These are phyloP conservation scores for Verasper variegatus DNA, from an alignment of 2,113 vertebrate genomes.

Conservation along the genomic window DNA sequence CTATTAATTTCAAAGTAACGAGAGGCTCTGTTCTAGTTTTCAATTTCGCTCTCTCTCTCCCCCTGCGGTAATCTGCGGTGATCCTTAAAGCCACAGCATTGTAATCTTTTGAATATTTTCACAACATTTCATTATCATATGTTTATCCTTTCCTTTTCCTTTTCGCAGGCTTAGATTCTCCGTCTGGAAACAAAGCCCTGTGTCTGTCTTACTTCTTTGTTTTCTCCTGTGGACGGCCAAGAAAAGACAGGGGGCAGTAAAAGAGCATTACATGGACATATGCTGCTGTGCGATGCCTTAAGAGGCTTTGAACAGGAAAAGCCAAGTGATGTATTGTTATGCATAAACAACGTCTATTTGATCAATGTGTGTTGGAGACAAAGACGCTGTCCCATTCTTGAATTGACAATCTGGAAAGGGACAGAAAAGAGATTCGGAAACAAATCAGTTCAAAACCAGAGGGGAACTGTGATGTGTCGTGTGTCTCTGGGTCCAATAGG, in stretches of 20 bases:
- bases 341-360: conserved; percentile 34
- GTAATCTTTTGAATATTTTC: conserved; percentile 76
- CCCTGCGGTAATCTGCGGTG: conserved; percentile 8
- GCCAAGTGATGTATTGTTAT: not conserved
- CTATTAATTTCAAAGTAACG: not conserved
- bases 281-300: not conserved
- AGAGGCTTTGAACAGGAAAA: conserved; percentile 54
- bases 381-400: not conserved
- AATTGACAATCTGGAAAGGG: not conserved
- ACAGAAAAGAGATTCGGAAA: too few species aligned
- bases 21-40: too few species aligned
- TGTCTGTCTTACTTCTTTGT: not conserved
- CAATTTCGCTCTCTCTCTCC: not conserved
- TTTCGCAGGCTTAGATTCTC: conserved; percentile 44
- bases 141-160: conserved; percentile 78
- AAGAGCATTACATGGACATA: conserved; percentile 30
- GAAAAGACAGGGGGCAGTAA: conserved; percentile 63
- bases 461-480: too few species aligned
- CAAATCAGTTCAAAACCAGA: too few species aligned
- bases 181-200: conserved; percentile 7
- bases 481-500: too few species aligned
- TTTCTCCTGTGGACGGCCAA: not conserved
- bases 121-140: conserved; percentile 77
- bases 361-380: conserved; percentile 9
- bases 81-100: conserved; percentile 26